Evolutionary conservation across 1,140 invertebrate genomes (phyloP).

Genomic region (Zophobas morio): DNA sequence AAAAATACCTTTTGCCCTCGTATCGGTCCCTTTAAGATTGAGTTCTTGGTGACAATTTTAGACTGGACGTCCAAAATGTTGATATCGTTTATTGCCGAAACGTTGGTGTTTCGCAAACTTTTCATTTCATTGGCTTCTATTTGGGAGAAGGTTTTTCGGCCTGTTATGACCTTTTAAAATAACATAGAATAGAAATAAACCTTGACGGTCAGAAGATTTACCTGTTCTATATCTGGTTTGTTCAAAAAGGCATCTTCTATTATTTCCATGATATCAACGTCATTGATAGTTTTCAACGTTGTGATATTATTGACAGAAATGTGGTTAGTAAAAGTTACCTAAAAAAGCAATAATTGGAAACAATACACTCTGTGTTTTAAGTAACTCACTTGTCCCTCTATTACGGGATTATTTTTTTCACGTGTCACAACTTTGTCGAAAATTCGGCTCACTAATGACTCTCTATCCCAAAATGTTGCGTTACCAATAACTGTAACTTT

Average conservation of each 20-base stretch:
- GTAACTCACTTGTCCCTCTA: constrained; percentile 49
- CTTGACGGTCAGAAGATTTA: background rate
- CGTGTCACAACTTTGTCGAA: constrained; percentile 56
- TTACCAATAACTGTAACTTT: constrained; percentile 54
- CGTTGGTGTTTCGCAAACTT: constrained; percentile 8
- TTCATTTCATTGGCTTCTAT: background rate
- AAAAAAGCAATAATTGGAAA: constrained; percentile 21
- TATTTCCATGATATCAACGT: constrained; percentile 58
- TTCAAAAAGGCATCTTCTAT: constrained; percentile 60
- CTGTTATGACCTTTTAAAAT: constrained; percentile 47
- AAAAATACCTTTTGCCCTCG: constrained; percentile 62
- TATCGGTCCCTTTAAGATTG: constrained; percentile 49
- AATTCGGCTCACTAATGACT: constrained; percentile 51
- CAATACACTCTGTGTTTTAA: background rate
- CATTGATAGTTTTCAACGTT: constrained; percentile 56
- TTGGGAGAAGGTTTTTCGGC: constrained; percentile 43
- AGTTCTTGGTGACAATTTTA: constrained; percentile 55
- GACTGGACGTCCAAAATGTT: constrained; percentile 53
- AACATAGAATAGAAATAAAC: background rate
- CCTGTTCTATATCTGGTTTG: constrained; percentile 56
- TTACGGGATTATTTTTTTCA: constrained; percentile 44
- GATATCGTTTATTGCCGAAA: constrained; percentile 54
- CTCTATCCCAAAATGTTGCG: constrained; percentile 53
- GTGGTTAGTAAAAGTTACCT: constrained; percentile 53
- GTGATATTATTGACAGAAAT: constrained; percentile 53